These are phyloP conservation scores for Sitobion miscanthi DNA, from an alignment of 1,140 invertebrate species.

Conservation along the genomic window DNA sequence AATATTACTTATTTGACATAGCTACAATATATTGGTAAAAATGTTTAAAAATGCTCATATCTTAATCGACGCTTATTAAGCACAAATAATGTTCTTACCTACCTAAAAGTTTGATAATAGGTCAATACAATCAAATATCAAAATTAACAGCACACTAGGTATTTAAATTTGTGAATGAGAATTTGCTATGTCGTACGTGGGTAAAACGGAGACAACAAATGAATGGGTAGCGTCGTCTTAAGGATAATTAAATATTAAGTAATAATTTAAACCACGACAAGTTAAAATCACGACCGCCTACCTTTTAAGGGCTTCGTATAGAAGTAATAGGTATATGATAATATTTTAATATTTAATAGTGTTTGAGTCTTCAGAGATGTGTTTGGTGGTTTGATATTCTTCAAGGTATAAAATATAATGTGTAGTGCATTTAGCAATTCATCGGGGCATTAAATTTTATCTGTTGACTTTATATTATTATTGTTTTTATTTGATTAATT, in stretches of 20 bases:
- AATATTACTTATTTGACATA: background rate
- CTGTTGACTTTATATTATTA: background rate
- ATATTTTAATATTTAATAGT: background rate
- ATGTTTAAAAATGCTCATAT: too few species aligned
- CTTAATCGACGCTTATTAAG: too few species aligned
- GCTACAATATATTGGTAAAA: background rate
- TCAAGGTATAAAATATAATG: background rate
- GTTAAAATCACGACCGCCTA: too few species aligned
- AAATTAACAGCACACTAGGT: too few species aligned
- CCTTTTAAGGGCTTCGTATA: background rate
- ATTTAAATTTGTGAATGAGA: too few species aligned
- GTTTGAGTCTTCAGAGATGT: background rate
- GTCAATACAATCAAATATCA: too few species aligned
- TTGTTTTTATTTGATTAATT: background rate
- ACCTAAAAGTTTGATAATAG: too few species aligned
- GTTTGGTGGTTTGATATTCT: background rate
- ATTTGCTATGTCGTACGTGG: too few species aligned
- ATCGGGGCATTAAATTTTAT: background rate
- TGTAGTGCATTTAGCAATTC: background rate
- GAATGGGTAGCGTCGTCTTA: background rate
- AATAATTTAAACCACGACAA: background rate
- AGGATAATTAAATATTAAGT: background rate
- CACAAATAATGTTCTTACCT: too few species aligned
- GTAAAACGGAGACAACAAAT: too few species aligned
- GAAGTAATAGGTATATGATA: background rate